Conservation (phyloP, 2,888 invertebrate genomes). For the Drosophila rellima region DNA sequence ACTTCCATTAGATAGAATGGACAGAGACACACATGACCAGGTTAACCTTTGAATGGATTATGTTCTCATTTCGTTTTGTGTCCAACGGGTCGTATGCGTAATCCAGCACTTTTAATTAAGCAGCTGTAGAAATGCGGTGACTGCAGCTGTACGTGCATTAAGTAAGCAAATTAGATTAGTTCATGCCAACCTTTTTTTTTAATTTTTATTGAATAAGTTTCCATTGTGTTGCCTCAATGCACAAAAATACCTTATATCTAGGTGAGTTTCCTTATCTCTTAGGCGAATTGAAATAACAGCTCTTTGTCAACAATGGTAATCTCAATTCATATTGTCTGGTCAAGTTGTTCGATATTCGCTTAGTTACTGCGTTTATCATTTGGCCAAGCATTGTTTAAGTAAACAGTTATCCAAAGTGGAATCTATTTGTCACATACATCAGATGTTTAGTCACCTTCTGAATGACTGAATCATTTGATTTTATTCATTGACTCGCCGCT, state of each 20-base stretch:
- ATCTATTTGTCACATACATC: slow-evolving; percentile 27
- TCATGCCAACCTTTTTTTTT: neutral
- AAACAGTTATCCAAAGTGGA: neutral
- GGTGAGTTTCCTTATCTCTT: neutral
- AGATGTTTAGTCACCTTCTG: slow-evolving; percentile 36
- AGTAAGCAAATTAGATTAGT: neutral
- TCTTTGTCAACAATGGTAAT: slow-evolving; percentile 5
- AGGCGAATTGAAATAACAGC: neutral
- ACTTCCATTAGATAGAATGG: neutral
- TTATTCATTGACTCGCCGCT: slow-evolving; percentile 64
- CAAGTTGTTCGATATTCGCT: neutral
- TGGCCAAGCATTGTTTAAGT: slow-evolving; percentile 1
- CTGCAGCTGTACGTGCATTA: slow-evolving; percentile 4
- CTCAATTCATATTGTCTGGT: slow-evolving; percentile 5
- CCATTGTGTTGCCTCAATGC: neutral
- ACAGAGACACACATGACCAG: neutral
- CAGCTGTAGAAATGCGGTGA: slow-evolving; percentile 18
- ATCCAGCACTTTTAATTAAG: slow-evolving; percentile 32
- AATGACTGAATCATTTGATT: slow-evolving; percentile 51
- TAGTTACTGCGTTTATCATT: slow-evolving; percentile 9
- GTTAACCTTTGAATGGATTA: slow-evolving; percentile 9
- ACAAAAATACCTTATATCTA: neutral
- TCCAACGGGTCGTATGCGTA: slow-evolving; percentile 19
- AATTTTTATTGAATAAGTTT: neutral
- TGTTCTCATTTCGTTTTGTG: slow-evolving; percentile 6